Evolutionary conservation across 1,140 invertebrate genomes (phyloP).

Genomic region (Ctenoplectra terminalis): DNA sequence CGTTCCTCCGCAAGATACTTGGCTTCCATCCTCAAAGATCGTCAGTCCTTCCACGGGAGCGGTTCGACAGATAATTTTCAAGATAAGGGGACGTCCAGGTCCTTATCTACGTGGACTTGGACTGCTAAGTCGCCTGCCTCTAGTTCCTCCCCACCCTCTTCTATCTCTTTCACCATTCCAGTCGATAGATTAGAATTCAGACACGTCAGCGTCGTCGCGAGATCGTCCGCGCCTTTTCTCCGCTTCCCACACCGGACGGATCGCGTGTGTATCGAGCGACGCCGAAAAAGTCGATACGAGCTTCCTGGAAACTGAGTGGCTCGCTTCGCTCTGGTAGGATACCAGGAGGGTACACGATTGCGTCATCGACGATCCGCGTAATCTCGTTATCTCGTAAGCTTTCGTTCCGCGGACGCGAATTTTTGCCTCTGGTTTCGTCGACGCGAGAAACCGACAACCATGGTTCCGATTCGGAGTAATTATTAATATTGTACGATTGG

Average conservation of each 20-base stretch:
- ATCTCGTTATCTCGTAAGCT: conserved; percentile 64
- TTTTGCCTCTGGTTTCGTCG: not conserved
- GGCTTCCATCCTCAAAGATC: conserved; percentile 1
- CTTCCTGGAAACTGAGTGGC: conserved; percentile 44
- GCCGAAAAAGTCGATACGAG: conserved; percentile 45
- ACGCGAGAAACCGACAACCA: not conserved
- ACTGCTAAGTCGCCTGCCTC: conserved; percentile 34
- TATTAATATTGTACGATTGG: too few relatives aligned
- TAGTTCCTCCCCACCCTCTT: not conserved
- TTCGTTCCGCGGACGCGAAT: conserved; percentile 20
- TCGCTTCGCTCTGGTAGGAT: not conserved
- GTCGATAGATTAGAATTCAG: conserved; percentile 55
- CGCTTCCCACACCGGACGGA: not conserved
- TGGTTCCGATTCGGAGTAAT: too few relatives aligned
- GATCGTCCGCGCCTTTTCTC: conserved; percentile 24
- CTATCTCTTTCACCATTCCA: too few relatives aligned
- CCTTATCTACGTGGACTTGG: conserved; percentile 58
- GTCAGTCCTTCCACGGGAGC: not conserved
- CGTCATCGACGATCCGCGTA: conserved; percentile 56
- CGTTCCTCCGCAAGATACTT: not conserved
- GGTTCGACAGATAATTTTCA: conserved; percentile 36
- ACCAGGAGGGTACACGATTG: conserved; percentile 17
- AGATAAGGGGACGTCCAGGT: conserved; percentile 39
- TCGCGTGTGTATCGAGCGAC: conserved; percentile 17
- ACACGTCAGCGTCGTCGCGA: conserved; percentile 58